A percentile compares a stretch with the other conserved stretches of the same genome.
Evolutionary conservation across 2,113 vertebrate species (phyloP).

Genomic region (Daubentonia madagascariensis): DNA sequence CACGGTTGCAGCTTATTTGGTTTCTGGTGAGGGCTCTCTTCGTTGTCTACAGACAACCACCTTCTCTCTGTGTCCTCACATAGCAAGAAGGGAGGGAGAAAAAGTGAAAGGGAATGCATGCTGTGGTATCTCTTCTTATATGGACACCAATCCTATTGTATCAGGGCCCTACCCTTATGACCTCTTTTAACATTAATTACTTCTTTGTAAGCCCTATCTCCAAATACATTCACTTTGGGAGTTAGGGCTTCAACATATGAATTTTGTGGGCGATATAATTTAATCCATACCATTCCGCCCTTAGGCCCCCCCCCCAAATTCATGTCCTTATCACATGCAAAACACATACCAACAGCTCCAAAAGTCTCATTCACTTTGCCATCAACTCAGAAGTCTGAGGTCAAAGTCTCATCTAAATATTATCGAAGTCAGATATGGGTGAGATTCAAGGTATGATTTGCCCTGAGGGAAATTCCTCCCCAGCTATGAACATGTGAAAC

Average conservation of each 20-base stretch:
- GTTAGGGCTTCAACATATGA: background rate
- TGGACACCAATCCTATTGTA: background rate
- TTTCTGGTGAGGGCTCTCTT: background rate
- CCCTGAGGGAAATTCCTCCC: background rate
- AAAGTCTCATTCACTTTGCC: background rate
- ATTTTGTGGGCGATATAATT: background rate
- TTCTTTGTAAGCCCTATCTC: background rate
- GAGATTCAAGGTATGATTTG: background rate
- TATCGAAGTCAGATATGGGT: background rate
- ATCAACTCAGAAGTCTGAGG: background rate
- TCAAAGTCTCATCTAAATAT: slow-evolving; percentile 23
- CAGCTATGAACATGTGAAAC: background rate
- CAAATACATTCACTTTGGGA: background rate
- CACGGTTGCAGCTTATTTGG: background rate
- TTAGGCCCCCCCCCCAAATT: background rate
- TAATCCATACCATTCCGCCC: background rate
- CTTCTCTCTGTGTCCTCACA: background rate
- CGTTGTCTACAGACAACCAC: background rate
- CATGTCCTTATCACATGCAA: background rate
- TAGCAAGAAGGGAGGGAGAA: background rate
- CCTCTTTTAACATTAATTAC: background rate
- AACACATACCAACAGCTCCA: background rate
- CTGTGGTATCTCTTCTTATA: background rate
- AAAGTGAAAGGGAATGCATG: background rate
- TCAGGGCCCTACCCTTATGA: background rate